Evolutionary conservation across 2,888 invertebrate genomes (phyloP).

Genomic region (Calliopum simillimum): DNA sequence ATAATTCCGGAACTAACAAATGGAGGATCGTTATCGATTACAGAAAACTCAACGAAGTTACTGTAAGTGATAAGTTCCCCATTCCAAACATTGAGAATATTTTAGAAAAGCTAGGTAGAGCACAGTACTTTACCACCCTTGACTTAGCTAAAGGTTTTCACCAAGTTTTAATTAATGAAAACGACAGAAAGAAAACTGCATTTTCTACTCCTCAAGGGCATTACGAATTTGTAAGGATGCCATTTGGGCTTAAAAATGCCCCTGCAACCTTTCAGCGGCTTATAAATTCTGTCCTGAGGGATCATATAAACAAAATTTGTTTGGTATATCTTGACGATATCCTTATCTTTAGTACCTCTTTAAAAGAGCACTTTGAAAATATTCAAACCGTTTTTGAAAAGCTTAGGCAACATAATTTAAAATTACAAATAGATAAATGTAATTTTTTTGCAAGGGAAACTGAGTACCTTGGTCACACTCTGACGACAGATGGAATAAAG

Average conservation of each 20-base stretch:
- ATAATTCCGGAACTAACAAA: background rate
- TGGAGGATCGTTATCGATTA: no score
- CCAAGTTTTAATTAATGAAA: slow-evolving; percentile 16
- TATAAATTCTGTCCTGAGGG: background rate
- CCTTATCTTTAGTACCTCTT: slow-evolving; percentile 19
- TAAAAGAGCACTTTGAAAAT: slow-evolving; percentile 18
- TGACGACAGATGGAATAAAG: slow-evolving; percentile 40
- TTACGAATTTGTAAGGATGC: slow-evolving; percentile 24
- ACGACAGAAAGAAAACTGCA: background rate
- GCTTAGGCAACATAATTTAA: slow-evolving; percentile 32
- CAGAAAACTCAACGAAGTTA: no score
- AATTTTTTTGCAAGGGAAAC: slow-evolving; percentile 44
- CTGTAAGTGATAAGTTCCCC: no score
- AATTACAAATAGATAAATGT: slow-evolving; percentile 44
- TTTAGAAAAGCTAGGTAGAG: slow-evolving; percentile 16
- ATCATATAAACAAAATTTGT: slow-evolving; percentile 7
- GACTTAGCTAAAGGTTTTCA: slow-evolving; percentile 17
- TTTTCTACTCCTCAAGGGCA: slow-evolving; percentile 19
- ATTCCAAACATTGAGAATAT: background rate
- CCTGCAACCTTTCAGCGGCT: slow-evolving; percentile 23
- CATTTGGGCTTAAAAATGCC: slow-evolving; percentile 14
- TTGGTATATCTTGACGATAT: slow-evolving; percentile 29
- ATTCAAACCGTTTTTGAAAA: slow-evolving; percentile 34
- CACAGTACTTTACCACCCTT: slow-evolving; percentile 16
- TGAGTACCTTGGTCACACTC: slow-evolving; percentile 46